Conservation (phyloP, 2,888 invertebrate species). For the Zaprionus obscuricornis region DNA sequence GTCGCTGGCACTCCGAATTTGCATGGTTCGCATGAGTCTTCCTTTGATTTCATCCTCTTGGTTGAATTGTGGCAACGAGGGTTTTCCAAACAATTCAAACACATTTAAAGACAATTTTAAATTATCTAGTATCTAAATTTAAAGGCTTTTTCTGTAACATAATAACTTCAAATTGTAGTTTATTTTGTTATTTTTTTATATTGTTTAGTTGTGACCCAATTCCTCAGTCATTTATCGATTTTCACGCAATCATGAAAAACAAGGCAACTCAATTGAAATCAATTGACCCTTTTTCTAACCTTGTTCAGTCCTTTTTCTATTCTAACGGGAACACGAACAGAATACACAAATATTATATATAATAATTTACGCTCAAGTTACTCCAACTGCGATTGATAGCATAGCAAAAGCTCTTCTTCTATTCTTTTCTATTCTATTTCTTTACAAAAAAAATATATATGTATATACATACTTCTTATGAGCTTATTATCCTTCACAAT, state of each 20-base stretch:
- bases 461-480: not conserved
- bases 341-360: not conserved
- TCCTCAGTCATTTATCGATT: conserved; percentile 23
- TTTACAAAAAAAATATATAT: not conserved
- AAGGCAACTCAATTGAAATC: conserved; percentile 12
- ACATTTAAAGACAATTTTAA: not conserved
- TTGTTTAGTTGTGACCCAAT: conserved; percentile 23
- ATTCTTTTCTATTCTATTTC: not conserved
- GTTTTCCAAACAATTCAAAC: not conserved
- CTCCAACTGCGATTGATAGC: conserved; percentile 8
- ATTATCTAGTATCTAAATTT: no score
- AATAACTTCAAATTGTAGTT: not conserved
- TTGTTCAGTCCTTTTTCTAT: not conserved
- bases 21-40: not conserved
- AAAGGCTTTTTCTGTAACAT: no score
- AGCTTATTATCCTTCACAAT: not conserved
- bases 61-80: not conserved
- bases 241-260: conserved; percentile 8
- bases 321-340: not conserved
- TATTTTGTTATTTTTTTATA: no score
- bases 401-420: not conserved
- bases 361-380: not conserved
- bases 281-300: conserved; percentile 8
- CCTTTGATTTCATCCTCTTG: not conserved
- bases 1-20: not conserved